Base-by-base conservation (phyloP, 2,888 invertebrate species). In the Neelides folsomi region DNA sequence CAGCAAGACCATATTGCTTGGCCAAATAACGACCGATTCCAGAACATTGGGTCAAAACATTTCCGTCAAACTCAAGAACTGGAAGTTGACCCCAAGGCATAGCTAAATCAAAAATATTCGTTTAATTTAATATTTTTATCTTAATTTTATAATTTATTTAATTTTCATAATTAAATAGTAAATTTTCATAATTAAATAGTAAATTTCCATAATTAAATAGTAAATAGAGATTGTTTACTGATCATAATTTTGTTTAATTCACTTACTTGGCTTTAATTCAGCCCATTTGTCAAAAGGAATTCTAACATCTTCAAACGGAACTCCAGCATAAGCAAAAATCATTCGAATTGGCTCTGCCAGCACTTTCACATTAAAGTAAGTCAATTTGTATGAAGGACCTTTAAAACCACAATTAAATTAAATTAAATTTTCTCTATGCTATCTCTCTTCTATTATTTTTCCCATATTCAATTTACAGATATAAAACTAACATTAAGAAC, bases 21-120 rank as follows among this genome's bases (percentile, higher is more conserved):
- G 77, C 78, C 53, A 78, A 66, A 67, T 74, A 76, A 64, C 77
- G 69, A 8, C 74, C 75, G 47, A 78, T 75, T 12, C 78, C 77
- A 58, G 74, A 74, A 58, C 76, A 76, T 62, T 78, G 77, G 20
- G 75, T 72, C 36, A 77, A 70, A 49, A 69, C 68, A 56, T 73
- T 72, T 9, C 76, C 78, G 61, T 77, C 76, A 52, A 77, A 72
- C 66, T 77, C 76, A 62, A 79, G 66, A 15, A 77, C 74, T 1
- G 79, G 79, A 41, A 78, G 68, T 42, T 53, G 47, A 9, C 55
- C 55, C 53, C 53, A 57, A 9, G 27, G 16, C 15, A 55, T 16
- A 5, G 27, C 55, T 55, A n/a, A n/a, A n/a, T n/a, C n/a, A 41
- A 15, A 34, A 41, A 35, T 12, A 20, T n/a, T 8, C 40, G 4